A percentile compares a stretch with the other conserved stretches of the same genome.
Evolutionary conservation across 2,797 vertebrate species (phyloP).

Genomic region (Ctenosaura bakeri): DNA sequence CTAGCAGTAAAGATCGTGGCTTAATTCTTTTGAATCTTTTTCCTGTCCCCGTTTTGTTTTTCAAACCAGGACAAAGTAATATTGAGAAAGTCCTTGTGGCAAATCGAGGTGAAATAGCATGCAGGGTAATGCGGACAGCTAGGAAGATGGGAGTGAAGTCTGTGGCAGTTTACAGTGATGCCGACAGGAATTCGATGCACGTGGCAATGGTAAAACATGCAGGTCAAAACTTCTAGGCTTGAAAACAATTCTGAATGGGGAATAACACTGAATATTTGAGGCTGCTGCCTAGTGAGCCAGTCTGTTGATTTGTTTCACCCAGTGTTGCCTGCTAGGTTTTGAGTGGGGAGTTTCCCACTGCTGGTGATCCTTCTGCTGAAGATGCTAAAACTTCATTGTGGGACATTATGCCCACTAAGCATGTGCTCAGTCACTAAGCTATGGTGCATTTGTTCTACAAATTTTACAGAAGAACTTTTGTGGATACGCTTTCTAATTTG

Average conservation of each 20-base stretch:
- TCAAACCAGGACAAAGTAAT: constrained; percentile 73
- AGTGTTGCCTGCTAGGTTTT: not conserved
- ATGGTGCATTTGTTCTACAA: not conserved
- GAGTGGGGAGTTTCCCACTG: not conserved
- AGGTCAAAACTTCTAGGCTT: not conserved
- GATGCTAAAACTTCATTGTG: not conserved
- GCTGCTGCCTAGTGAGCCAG: not conserved
- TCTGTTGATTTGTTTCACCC: not conserved
- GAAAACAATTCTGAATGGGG: not conserved
- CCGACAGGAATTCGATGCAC: constrained; percentile 93
- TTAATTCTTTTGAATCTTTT: not conserved
- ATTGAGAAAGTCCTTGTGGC: constrained; percentile 96
- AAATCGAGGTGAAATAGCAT: constrained; percentile 97
- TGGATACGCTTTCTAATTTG: not conserved
- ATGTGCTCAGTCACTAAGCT: not conserved
- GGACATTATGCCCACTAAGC: not conserved
- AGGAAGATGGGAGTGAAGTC: constrained; percentile 94
- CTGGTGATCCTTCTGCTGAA: not conserved
- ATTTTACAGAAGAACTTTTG: not conserved
- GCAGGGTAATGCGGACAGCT: constrained; percentile 95
- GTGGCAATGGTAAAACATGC: constrained; percentile 90
- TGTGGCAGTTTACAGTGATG: constrained; percentile 96
- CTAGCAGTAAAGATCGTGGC: not conserved
- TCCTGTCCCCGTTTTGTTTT: constrained; percentile 61
- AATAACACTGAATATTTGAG: not conserved